Conservation (phyloP, 2,113 vertebrate species). For the Hirundichthys speculiger region DNA sequence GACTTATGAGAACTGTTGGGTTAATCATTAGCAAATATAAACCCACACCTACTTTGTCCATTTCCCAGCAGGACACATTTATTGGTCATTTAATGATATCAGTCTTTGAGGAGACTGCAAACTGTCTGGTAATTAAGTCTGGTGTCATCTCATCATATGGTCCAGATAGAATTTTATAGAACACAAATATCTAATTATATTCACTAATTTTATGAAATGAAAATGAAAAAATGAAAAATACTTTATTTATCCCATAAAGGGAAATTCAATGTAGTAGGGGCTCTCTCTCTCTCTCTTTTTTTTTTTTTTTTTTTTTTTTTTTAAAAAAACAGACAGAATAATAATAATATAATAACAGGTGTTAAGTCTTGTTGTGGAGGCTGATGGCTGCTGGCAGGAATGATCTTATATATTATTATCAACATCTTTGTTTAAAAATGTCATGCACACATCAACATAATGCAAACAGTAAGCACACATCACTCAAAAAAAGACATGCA, state of each 20-base stretch:
- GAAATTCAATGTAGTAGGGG: no score
- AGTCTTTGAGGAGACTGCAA: conserved; percentile 17
- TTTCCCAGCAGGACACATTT: conserved; percentile 14
- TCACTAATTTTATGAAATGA: no score
- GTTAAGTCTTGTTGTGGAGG: no score
- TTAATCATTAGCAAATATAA: conserved; percentile 51
- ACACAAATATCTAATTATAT: neutral
- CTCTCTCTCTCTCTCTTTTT: no score
- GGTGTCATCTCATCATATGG: neutral
- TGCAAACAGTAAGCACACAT: conserved; percentile 20
- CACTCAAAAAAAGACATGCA: conserved; percentile 17
- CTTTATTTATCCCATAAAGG: no score
- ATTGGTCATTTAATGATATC: conserved; percentile 13
- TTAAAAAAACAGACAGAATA: no score
- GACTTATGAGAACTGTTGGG: conserved; percentile 9
- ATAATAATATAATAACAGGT: no score
- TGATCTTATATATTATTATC: neutral
- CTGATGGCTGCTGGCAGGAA: no score
- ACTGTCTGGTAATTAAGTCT: neutral
- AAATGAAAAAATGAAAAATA: no score
- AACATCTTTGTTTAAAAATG: neutral
- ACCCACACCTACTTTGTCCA: neutral
- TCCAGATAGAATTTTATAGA: neutral
- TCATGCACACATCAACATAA: conserved; percentile 4
- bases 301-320: no score